Evolutionary conservation across 2,797 vertebrate species (phyloP).

Genomic region (Clarias platycephalus): DNA sequence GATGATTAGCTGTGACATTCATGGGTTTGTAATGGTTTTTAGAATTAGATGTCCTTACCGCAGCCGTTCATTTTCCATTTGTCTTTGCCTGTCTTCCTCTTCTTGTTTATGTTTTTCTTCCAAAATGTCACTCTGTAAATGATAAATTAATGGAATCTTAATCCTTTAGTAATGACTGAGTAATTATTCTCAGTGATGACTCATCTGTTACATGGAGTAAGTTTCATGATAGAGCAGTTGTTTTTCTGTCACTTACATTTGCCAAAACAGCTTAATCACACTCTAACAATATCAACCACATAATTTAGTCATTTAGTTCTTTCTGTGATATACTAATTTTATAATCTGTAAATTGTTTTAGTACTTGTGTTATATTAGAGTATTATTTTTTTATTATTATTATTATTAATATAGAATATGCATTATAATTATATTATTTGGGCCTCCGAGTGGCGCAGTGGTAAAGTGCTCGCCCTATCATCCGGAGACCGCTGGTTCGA

Average conservation of each 20-base stretch:
- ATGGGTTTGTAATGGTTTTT: slow-evolving; percentile 41
- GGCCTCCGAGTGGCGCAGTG: no score
- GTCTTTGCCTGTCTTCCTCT: slow-evolving; percentile 66
- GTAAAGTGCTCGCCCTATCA: no score
- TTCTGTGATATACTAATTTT: neutral
- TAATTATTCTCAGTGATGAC: slow-evolving; percentile 9
- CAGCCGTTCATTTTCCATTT: slow-evolving; percentile 67
- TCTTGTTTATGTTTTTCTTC: slow-evolving; percentile 67
- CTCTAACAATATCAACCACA: slow-evolving; percentile 29
- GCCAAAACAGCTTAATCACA: slow-evolving; percentile 15
- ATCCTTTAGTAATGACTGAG: slow-evolving; percentile 12
- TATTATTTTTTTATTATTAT: no score
- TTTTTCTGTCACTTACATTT: slow-evolving; percentile 27
- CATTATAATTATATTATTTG: no score
- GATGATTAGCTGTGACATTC: slow-evolving; percentile 46
- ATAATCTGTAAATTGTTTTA: no score
- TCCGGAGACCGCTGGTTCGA: no score
- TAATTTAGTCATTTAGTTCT: slow-evolving; percentile 9
- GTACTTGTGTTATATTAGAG: no score
- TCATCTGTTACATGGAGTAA: neutral
- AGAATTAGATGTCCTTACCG: slow-evolving; percentile 70
- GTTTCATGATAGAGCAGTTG: slow-evolving; percentile 4
- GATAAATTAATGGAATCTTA: slow-evolving; percentile 43
- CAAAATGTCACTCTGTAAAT: slow-evolving; percentile 71
- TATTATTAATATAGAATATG: no score